These are phyloP conservation scores for Tympanoctomys barrerae DNA, from an alignment of 2,797 vertebrate genomes.

Conservation along the genomic window DNA sequence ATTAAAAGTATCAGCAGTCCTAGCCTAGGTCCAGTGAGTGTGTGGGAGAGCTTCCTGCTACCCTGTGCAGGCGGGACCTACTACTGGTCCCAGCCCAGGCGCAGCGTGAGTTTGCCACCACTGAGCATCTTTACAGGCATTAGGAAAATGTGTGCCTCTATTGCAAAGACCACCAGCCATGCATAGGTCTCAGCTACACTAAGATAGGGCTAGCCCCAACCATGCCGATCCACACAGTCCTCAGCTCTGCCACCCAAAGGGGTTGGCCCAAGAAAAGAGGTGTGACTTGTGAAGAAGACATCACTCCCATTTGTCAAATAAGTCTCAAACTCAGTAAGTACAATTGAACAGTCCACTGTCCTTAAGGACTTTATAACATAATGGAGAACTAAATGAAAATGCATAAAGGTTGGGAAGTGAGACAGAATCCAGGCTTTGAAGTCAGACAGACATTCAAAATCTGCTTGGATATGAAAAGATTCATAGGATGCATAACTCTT, in stretches of 20 bases:
- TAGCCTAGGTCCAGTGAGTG: too few relatives aligned
- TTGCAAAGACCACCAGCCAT: not conserved
- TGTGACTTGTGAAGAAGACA: not conserved
- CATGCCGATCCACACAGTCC: not conserved
- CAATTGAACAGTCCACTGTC: not conserved
- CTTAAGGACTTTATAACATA: not conserved
- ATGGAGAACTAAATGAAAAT: not conserved
- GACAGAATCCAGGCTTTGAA: not conserved
- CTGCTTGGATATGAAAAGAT: not conserved
- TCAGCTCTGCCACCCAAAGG: not conserved
- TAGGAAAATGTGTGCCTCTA: not conserved
- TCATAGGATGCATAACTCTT: not conserved
- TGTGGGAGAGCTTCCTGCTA: too few relatives aligned
- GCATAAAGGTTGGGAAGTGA: not conserved
- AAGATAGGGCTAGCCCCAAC: not conserved
- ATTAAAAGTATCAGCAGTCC: too few relatives aligned
- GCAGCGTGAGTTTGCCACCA: not conserved
- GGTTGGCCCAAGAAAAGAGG: not conserved
- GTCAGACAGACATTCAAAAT: not conserved
- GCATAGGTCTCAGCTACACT: not conserved
- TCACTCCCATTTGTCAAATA: not conserved
- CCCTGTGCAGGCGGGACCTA: too few relatives aligned
- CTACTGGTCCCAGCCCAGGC: too few relatives aligned
- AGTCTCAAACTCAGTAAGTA: constrained; percentile 6
- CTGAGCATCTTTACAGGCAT: not conserved